phyloP scores from a whole-genome alignment of 2,113 vertebrate species.

The Brachirus orientalis region DNA sequence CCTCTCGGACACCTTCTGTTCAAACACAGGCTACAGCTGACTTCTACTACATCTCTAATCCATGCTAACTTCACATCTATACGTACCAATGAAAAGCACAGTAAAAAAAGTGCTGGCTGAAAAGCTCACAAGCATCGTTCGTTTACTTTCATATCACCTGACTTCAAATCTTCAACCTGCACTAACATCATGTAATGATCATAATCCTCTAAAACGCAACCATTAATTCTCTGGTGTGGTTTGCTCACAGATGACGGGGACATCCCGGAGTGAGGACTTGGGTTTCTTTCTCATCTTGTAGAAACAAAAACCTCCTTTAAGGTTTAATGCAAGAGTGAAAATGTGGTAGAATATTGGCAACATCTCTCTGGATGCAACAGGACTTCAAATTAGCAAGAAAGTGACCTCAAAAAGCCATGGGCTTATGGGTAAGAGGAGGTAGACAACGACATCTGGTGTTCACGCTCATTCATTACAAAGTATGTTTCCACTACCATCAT shows the following conservation, averaged over 20 bases:
- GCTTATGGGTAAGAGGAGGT: constrained; percentile 14
- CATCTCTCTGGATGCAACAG: not conserved
- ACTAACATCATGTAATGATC: not conserved
- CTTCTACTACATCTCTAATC: constrained; percentile 15
- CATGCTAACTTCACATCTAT: constrained; percentile 36
- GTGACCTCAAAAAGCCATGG: not conserved
- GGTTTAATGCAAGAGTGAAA: constrained; percentile 6
- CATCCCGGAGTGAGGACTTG: too few relatives aligned
- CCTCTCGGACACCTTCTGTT: not conserved
- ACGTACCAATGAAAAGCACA: constrained; percentile 18
- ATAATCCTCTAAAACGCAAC: too few relatives aligned
- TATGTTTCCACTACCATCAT: not conserved
- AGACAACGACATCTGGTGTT: constrained; percentile 12
- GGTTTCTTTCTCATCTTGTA: not conserved
- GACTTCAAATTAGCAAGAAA: not conserved
- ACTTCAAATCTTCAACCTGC: not conserved
- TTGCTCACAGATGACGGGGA: too few relatives aligned
- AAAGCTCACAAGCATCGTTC: not conserved
- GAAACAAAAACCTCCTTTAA: not conserved
- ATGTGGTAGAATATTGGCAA: constrained; percentile 16
- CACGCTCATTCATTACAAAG: too few relatives aligned
- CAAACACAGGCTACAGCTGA: constrained; percentile 29
- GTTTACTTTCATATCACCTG: not conserved
- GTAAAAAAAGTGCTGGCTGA: not conserved
- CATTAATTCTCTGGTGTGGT: too few relatives aligned